These are phyloP conservation scores for Phenganax marumi DNA, from an alignment of 92 coral and sea anemone genomes.

Conservation along the genomic window DNA sequence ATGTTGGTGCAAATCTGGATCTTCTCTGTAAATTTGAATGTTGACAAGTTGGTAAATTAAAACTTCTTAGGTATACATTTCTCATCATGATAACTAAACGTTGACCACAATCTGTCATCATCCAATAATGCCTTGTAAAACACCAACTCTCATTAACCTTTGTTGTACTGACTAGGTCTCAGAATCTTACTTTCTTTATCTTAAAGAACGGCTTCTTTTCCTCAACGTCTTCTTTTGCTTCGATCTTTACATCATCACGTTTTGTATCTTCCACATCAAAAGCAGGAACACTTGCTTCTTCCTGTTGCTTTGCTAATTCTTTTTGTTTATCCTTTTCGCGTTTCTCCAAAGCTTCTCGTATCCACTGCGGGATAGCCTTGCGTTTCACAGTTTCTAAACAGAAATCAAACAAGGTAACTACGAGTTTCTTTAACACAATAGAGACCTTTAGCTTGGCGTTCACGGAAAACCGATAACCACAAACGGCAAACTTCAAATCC, in stretches of 20 bases:
- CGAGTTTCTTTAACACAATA: no score
- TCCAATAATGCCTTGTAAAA: no score
- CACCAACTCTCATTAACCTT: no score
- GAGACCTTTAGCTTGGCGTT: no score
- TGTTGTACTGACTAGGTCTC: no score
- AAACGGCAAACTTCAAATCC: no score
- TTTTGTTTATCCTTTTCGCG: slow-evolving; percentile 87
- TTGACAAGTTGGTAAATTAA: neutral
- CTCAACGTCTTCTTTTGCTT: neutral
- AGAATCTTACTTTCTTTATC: slow-evolving; percentile 7
- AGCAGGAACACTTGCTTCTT: slow-evolving; percentile 41
- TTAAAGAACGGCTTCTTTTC: neutral
- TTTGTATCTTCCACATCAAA: neutral
- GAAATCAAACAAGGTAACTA: neutral
- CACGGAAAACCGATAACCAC: no score
- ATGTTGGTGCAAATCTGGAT: slow-evolving; percentile 17
- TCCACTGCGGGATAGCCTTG: slow-evolving; percentile 93
- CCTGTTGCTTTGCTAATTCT: slow-evolving; percentile 59
- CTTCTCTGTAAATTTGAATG: neutral
- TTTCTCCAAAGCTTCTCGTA: slow-evolving; percentile 95
- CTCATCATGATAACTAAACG: no score
- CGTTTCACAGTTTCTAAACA: slow-evolving; percentile 75
- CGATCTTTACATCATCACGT: neutral
- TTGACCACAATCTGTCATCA: no score
- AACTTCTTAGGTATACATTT: no score